Conservation (phyloP, 2,888 invertebrate species). For the Dynastes tityus region DNA sequence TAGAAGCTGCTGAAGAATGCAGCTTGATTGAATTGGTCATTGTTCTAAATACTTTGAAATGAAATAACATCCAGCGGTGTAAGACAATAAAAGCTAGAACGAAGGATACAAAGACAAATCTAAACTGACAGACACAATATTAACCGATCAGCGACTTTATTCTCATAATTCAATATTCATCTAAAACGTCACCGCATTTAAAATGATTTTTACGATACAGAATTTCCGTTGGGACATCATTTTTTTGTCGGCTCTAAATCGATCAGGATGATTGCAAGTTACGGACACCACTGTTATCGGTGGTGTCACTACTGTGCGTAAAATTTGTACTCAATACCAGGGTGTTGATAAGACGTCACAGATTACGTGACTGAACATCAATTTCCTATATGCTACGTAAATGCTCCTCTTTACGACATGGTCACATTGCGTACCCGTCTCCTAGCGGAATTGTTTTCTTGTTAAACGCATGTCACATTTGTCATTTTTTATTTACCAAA, state of each 20-base stretch:
- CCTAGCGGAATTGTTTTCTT: neutral
- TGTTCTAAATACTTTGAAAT: neutral
- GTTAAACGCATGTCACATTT: neutral
- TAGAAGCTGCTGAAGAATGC: conserved; percentile 2
- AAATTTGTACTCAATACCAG: neutral
- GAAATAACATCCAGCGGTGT: neutral
- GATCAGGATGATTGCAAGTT: neutral
- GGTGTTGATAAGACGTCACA: neutral
- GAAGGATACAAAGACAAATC: conserved; percentile 26
- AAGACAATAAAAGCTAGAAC: neutral
- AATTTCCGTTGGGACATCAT: conserved; percentile 29
- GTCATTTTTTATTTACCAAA: too few relatives aligned
- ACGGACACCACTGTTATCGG: neutral
- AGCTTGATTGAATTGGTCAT: conserved; percentile 11
- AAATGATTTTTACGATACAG: conserved; percentile 29
- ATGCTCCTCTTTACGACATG: neutral
- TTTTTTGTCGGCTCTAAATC: conserved; percentile 10
- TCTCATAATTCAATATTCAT: conserved; percentile 41
- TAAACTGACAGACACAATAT: conserved; percentile 30
- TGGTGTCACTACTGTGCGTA: neutral
- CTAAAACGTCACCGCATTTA: conserved; percentile 43
- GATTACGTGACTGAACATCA: neutral
- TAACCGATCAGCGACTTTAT: conserved; percentile 26
- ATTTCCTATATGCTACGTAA: neutral
- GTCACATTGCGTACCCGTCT: neutral